Conservation (phyloP, 2,888 invertebrate species). For the Dolomedes plantarius region DNA sequence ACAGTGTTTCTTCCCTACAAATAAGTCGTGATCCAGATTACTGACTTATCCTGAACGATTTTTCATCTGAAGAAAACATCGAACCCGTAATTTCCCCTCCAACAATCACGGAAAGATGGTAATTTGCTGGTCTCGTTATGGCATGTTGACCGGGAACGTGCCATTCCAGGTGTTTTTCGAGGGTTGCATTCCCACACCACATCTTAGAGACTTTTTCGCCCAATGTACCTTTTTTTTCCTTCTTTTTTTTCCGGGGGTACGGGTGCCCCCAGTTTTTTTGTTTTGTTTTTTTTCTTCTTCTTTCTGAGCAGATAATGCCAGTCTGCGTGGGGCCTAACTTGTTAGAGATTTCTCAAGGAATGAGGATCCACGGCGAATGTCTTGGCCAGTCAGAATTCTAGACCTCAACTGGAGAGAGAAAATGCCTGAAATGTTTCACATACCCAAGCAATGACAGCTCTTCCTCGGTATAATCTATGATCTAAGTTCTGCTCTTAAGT, state of each 20-base stretch:
- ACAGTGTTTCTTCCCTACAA: neutral
- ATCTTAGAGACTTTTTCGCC: neutral
- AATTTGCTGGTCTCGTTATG: neutral
- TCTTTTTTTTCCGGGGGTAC: neutral
- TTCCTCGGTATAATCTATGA: no score
- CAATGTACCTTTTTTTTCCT: no score
- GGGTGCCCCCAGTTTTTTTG: neutral
- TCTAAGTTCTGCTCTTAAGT: no score
- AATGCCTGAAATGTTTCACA: neutral
- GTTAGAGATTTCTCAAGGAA: neutral
- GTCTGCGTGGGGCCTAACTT: neutral
- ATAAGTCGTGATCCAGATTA: neutral
- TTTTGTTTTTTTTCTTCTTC: neutral
- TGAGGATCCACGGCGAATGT: neutral
- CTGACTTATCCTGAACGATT: neutral
- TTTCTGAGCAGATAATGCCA: conserved; percentile 6
- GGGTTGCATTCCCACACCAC: neutral
- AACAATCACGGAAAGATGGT: neutral
- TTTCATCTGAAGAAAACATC: neutral
- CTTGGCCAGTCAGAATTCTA: neutral
- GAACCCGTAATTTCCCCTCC: neutral
- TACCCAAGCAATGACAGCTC: neutral
- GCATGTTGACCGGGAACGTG: no score
- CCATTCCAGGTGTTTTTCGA: neutral
- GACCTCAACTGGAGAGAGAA: neutral